Evolutionary conservation across 1,140 invertebrate species (phyloP).

Genomic region (Lutraria rhynchaena): DNA sequence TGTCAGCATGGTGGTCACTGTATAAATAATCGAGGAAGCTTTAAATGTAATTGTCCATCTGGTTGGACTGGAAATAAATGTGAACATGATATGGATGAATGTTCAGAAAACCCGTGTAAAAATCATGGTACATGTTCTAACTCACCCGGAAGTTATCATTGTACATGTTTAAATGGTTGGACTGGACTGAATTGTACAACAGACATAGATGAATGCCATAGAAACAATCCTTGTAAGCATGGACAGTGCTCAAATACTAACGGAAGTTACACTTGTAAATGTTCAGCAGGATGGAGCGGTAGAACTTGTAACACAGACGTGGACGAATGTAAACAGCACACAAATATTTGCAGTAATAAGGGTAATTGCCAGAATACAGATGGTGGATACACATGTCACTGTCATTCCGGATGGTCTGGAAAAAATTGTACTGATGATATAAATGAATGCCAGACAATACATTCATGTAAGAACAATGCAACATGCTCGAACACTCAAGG

Average conservation of each 20-base stretch:
- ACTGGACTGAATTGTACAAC: constrained; percentile 17
- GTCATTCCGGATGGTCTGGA: constrained; percentile 22
- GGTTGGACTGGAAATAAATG: neutral
- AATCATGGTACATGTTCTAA: constrained; percentile 29
- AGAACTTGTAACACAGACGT: constrained; percentile 51
- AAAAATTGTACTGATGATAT: constrained; percentile 52
- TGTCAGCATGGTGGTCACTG: constrained; percentile 7
- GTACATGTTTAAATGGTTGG: constrained; percentile 30
- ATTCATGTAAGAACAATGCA: neutral
- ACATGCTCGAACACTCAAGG: neutral
- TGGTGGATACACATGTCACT: constrained; percentile 37
- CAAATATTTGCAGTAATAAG: constrained; percentile 43
- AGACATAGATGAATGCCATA: constrained; percentile 65
- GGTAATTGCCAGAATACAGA: constrained; percentile 37
- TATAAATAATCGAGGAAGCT: neutral
- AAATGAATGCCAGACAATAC: constrained; percentile 53
- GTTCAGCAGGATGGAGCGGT: constrained; percentile 48
- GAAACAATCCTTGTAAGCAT: neutral
- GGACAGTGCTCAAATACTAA: neutral
- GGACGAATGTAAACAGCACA: constrained; percentile 44
- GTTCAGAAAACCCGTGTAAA: neutral
- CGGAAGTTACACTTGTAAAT: constrained; percentile 42
- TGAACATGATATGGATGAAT: neutral
- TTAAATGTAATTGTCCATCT: neutral
- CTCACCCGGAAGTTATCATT: constrained; percentile 4